Evolutionary conservation across 1,140 invertebrate genomes (phyloP).

Genomic region (Laodelphax striatellus): DNA sequence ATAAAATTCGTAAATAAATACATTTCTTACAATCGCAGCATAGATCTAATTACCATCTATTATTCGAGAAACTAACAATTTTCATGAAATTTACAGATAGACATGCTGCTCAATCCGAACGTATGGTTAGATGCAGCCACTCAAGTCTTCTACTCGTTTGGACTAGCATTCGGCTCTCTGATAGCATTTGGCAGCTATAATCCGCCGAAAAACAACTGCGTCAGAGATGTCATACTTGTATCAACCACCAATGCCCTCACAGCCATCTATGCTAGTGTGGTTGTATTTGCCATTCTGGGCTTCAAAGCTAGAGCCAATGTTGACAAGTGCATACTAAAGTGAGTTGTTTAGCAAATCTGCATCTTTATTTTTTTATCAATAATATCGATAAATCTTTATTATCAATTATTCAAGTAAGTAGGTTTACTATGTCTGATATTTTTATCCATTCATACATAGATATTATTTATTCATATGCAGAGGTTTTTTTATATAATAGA

Average conservation of each 20-base stretch:
- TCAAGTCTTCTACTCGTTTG: conserved; percentile 93
- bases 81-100: conserved; percentile 40
- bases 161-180: conserved; percentile 81
- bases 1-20: no score
- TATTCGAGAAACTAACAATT: no score
- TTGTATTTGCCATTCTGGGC: conserved; percentile 78
- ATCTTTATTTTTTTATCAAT: no score
- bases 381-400: no score
- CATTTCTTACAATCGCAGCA: no score
- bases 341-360: conserved; percentile 33
- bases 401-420: no score
- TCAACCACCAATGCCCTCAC: conserved; percentile 84
- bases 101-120: conserved; percentile 63
- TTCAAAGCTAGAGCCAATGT: conserved; percentile 76
- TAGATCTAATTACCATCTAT: no score
- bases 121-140: conserved; percentile 92
- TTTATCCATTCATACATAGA: neutral
- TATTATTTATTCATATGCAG: no score
- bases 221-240: conserved; percentile 78
- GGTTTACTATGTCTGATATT: no score
- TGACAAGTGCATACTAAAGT: conserved; percentile 63
- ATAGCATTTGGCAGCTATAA: conserved; percentile 89
- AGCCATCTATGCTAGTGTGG: conserved; percentile 87
- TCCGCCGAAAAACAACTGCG: conserved; percentile 80
- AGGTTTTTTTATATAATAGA: no score